Evolutionary conservation across 2,797 vertebrate genomes (phyloP), one percentile per base, ranked within the genome.

Genomic region (Erethizon dorsatum): DNA sequence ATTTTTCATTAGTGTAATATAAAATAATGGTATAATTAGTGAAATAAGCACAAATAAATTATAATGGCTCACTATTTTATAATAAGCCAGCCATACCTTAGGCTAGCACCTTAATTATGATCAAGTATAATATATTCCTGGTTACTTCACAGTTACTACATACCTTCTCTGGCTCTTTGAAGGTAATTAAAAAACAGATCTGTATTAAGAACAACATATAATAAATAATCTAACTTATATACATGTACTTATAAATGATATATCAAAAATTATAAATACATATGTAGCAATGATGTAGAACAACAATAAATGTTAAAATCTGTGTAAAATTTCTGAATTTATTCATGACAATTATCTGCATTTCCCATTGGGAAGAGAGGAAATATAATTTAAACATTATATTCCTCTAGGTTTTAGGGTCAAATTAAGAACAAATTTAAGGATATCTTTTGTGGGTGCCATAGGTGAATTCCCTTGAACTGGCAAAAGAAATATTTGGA

Each of bases 341-440:
- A 90, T 83, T 56, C 41, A 56, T 82, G 71, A 57, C 17, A 26
- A 45, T 20, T 92, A 6, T 37, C 8, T 83, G 56, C 7, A n/a
- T 17, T 84, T 28, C 78, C 18, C 85, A 63, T 28, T 28, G 28
- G 31, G 33, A 87, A 3, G 0, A 69, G 33, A 78, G 4, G 28
- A 6, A 12, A 67, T 88, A 33, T 22, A 87, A 67, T 93, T 91
- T 91, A 73, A 83, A 89, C 1, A 41, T n/a, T 92, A n/a, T 84
- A 2, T 69, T 83, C 6, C 5, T 90, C 52, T 3, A 45, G 28
- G 14, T 45, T 89, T 92, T 59, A 78, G 56, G 9, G 37, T 85
- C n/a, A 86, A 1, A 1, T 56, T 45, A 75, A 22, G 50, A 84
- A 75, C 13, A 50, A 54, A 61, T 63, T 96, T 87, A 83, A 52